Conservation (phyloP, 2,113 vertebrate species). For the Forbesichthys agassizii region DNA sequence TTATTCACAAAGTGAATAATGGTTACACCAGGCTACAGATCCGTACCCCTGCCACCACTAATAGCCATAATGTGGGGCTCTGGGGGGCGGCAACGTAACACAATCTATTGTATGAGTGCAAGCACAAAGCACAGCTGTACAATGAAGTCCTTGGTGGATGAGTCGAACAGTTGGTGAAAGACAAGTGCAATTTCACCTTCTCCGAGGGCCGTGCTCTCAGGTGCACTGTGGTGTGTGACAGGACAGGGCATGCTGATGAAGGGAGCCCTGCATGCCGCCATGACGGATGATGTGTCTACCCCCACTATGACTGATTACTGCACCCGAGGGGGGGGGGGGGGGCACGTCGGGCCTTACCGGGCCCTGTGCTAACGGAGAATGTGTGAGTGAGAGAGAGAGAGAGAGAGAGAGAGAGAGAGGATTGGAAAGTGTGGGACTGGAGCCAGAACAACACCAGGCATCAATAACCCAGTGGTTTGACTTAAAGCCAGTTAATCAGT, state of each 20-base stretch:
- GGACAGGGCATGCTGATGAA: slow-evolving; percentile 52
- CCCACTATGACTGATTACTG: slow-evolving; percentile 66
- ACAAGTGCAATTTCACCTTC: slow-evolving; percentile 50
- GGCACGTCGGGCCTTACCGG: slow-evolving; percentile 23
- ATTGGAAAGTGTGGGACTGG: slow-evolving; percentile 29
- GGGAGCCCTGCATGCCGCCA: slow-evolving; percentile 46
- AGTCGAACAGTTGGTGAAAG: slow-evolving; percentile 12
- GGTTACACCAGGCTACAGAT: too few relatives aligned
- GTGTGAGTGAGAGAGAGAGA: background rate
- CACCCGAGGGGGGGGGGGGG: slow-evolving; percentile 45
- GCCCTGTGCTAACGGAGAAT: slow-evolving; percentile 27
- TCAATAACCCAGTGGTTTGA: slow-evolving; percentile 63
- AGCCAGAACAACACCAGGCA: slow-evolving; percentile 49
- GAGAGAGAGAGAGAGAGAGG: background rate
- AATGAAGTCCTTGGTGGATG: too few relatives aligned
- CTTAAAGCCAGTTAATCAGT: slow-evolving; percentile 18
- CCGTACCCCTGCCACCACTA: too few relatives aligned
- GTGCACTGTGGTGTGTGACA: slow-evolving; percentile 37
- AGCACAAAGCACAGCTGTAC: too few relatives aligned
- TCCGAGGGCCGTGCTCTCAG: slow-evolving; percentile 39
- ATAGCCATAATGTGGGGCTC: too few relatives aligned
- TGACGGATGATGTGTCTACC: slow-evolving; percentile 62
- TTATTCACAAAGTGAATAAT: too few relatives aligned
- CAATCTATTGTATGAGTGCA: too few relatives aligned
- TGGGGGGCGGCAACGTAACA: too few relatives aligned